A percentile compares a stretch with the other conserved stretches of the same genome.
These are phyloP conservation scores for Yponomeuta sedellus DNA, from an alignment of 2,888 invertebrate species.

Conservation along the genomic window DNA sequence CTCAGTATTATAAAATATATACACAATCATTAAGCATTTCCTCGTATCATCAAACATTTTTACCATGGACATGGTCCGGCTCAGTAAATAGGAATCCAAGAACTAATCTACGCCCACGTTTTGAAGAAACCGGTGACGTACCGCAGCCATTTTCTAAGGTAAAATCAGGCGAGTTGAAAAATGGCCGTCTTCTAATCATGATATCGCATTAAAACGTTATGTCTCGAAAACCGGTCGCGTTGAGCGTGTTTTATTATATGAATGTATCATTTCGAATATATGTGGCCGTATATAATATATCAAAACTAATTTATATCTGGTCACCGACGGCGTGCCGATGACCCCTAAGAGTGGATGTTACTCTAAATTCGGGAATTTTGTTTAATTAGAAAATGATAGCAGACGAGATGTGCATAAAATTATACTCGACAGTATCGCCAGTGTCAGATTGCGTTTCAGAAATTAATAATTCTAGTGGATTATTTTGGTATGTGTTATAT, in stretches of 20 bases:
- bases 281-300: constrained; percentile 58
- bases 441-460: neutral
- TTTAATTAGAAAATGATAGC: constrained; percentile 28
- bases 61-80: constrained; percentile 29
- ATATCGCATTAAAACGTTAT: constrained; percentile 54
- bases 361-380: constrained; percentile 34
- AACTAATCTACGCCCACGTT: constrained; percentile 55
- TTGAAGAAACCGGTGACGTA: constrained; percentile 43
- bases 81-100: constrained; percentile 31
- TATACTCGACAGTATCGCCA: neutral
- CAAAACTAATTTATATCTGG: constrained; percentile 65
- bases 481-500: neutral
- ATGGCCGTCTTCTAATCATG: constrained; percentile 57
- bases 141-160: constrained; percentile 34
- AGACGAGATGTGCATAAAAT: constrained; percentile 1
- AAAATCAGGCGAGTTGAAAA: constrained; percentile 44
- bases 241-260: constrained; percentile 44
- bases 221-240: constrained; percentile 43
- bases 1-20: neutral
- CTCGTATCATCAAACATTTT: constrained; percentile 42
- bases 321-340: constrained; percentile 44
- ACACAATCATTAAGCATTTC: constrained; percentile 36
- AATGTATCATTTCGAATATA: constrained; percentile 62
- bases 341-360: constrained; percentile 48
- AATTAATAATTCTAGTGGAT: neutral